Evolutionary conservation across 2,797 vertebrate genomes (phyloP), one percentile per base, ranked within the genome.

Genomic region (Eleutherodactylus coqui): DNA sequence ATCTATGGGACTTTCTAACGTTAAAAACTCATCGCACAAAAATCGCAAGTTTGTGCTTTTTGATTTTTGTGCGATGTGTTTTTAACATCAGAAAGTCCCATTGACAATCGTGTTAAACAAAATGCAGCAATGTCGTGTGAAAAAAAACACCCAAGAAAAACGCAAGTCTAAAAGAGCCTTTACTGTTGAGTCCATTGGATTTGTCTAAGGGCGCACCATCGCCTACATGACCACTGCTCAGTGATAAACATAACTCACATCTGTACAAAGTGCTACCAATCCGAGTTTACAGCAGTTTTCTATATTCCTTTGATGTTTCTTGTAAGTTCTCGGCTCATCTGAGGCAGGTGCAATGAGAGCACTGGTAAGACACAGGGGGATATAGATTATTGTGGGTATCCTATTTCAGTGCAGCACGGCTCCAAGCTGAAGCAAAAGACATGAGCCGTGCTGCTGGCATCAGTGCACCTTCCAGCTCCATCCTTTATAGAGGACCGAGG

Each of bases 381-480:
- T 41, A 73, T 3, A 73, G 69, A 45, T 73, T 43, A 70, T 38
- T 41, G 21, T 24, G 38, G 36, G 21, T 70, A 70, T 70, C 38
- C 67, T 41, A 70, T 70, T 70, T 70, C 67, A 70, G 19, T 41
- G 36, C 67, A 24, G 36, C 36, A 70, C 6, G 9, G 67, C 36
- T 43, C 9, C 21, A 70, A 70, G 29, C 58, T 10, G 29, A 60
- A 60, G 14, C 67, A 24, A 24, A 70, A 43, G 60, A 38, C 64
- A 3, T 36, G 62, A 67, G 62, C 21, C 62, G 62, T 67, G 64
- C 67, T 24, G 67, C 36, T 41, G 67, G n/a, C 67, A 70, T 70
- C 17, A 38, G 32, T 3, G 41, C 21, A 69, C 5, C 34, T 38
- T 69, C 41, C 32, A 21, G 17, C 21, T 21, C 0, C 64, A n/a